Evolutionary conservation across 2,113 vertebrate genomes (phyloP).

Genomic region (Odobenus rosmarus): DNA sequence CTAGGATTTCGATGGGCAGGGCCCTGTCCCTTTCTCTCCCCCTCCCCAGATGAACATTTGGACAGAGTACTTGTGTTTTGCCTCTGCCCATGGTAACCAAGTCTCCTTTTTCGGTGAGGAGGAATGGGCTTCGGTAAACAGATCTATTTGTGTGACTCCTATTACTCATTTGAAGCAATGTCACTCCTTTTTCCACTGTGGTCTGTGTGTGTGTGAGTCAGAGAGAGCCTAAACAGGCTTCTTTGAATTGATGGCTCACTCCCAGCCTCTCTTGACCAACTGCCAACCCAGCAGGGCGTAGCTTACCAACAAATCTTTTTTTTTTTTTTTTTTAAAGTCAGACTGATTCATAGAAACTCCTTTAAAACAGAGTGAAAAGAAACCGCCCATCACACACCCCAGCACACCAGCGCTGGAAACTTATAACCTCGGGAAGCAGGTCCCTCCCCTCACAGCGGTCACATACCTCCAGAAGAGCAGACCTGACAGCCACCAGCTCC

Average conservation of each 20-base stretch:
- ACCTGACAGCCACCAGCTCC: slow-evolving; percentile 48
- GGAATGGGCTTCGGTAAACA: slow-evolving; percentile 84
- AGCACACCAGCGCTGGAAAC: slow-evolving; percentile 82
- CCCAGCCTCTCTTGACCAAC: slow-evolving; percentile 84
- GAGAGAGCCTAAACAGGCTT: slow-evolving; percentile 78
- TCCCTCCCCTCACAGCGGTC: slow-evolving; percentile 81
- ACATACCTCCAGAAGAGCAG: slow-evolving; percentile 27
- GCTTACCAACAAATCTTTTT: slow-evolving; percentile 78
- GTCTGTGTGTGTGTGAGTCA: slow-evolving; percentile 85
- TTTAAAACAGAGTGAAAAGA: slow-evolving; percentile 86
- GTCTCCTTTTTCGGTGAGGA: slow-evolving; percentile 75
- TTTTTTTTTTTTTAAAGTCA: slow-evolving; percentile 81
- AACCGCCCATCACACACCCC: slow-evolving; percentile 85
- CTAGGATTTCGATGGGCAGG: neutral
- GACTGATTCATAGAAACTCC: slow-evolving; percentile 91
- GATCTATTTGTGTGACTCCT: slow-evolving; percentile 81
- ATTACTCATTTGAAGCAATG: slow-evolving; percentile 85
- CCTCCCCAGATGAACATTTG: neutral
- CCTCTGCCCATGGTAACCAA: slow-evolving; percentile 69
- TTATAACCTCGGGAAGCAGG: slow-evolving; percentile 82
- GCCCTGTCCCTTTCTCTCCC: too few relatives aligned
- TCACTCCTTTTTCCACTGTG: slow-evolving; percentile 87
- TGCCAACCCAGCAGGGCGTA: slow-evolving; percentile 87
- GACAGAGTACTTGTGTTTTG: slow-evolving; percentile 6
- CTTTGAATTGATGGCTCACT: slow-evolving; percentile 86